These are phyloP conservation scores for Leuctra nigra DNA, from an alignment of 2,888 invertebrate species.

Conservation along the genomic window DNA sequence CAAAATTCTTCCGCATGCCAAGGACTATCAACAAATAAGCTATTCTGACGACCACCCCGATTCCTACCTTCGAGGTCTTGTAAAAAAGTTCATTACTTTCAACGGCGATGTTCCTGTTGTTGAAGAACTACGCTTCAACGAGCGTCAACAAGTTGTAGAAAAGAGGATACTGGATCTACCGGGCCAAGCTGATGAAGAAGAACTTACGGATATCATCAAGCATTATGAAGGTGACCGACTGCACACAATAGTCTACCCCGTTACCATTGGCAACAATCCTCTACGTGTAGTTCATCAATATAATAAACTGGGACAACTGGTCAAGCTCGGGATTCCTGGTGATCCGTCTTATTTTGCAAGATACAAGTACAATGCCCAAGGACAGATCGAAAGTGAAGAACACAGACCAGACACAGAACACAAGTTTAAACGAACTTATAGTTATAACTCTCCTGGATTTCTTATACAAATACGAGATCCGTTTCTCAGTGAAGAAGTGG, in stretches of 20 bases:
- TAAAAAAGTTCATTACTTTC: not conserved
- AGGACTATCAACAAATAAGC: not conserved
- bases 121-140: not conserved
- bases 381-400: not conserved
- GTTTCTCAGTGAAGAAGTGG: constrained; percentile 25
- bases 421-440: not conserved
- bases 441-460: constrained; percentile 20
- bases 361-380: not conserved
- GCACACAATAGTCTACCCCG: not conserved
- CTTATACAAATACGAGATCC: constrained; percentile 26
- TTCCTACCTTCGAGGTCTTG: not conserved
- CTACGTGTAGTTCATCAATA: not conserved
- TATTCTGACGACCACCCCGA: not conserved
- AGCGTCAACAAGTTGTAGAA: not conserved
- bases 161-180: not conserved
- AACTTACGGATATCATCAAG: not conserved
- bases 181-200: not conserved
- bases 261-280: not conserved
- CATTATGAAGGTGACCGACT: not conserved
- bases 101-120: not conserved
- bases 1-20: not conserved
- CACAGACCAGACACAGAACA: not conserved
- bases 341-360: not conserved
- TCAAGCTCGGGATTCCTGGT: not conserved
- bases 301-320: not conserved